Percentiles rank a stretch among this genome's conserved stretches.
phyloP scores from a whole-genome alignment of 2,888 invertebrate genomes.

The Agrotis segetum region DNA sequence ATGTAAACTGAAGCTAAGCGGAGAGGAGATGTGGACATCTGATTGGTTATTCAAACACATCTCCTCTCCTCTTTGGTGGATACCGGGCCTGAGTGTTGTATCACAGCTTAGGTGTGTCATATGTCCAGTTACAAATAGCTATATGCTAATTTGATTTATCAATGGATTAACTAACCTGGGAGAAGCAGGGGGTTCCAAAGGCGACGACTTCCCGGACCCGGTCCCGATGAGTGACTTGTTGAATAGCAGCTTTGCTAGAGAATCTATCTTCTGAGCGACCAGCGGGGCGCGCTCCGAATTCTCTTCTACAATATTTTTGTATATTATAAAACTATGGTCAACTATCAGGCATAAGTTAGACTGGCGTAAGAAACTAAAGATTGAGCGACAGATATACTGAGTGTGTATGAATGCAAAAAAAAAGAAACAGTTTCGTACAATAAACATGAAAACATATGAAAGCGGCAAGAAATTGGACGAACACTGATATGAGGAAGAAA shows the following conservation, averaged over 20 bases:
- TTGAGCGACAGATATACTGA: neutral
- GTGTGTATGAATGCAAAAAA: neutral
- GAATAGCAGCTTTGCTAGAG: conserved; percentile 94
- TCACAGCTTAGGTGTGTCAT: too few relatives aligned
- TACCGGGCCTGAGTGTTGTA: too few relatives aligned
- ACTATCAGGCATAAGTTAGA: neutral
- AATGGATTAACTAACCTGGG: conserved; percentile 75
- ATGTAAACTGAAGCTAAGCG: too few relatives aligned
- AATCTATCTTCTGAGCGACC: conserved; percentile 94
- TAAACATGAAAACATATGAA: neutral
- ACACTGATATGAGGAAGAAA: neutral
- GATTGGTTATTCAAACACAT: too few relatives aligned
- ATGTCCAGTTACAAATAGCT: too few relatives aligned
- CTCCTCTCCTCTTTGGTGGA: too few relatives aligned
- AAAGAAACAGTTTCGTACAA: neutral
- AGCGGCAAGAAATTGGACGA: neutral
- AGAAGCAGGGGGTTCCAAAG: conserved; percentile 83
- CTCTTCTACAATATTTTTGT: conserved; percentile 79
- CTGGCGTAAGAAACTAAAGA: neutral
- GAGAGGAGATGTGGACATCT: too few relatives aligned
- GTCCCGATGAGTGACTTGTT: conserved; percentile 90
- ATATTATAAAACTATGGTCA: neutral
- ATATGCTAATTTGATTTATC: too few relatives aligned
- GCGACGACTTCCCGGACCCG: conserved; percentile 86
- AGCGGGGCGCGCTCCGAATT: conserved; percentile 92